Evolutionary conservation across 2,888 invertebrate species (phyloP).

Genomic region (Itoplectis maculator): DNA sequence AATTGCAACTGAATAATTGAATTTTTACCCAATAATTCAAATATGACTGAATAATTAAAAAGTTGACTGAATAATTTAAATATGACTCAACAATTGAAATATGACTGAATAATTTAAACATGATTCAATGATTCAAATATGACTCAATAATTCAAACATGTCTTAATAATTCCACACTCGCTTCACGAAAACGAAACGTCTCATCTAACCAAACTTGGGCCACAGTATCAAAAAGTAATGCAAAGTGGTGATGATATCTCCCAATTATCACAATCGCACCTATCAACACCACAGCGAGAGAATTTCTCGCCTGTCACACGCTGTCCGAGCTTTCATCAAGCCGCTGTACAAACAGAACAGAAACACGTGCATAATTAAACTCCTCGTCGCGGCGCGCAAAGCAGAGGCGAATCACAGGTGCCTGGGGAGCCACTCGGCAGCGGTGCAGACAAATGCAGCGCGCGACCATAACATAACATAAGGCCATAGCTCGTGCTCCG

Average conservation of each 20-base stretch:
- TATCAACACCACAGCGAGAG: slow-evolving; percentile 33
- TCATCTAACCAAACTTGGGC: neutral
- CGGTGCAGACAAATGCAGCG: slow-evolving; percentile 37
- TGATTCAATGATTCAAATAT: too few species aligned
- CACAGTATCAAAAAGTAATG: too few species aligned
- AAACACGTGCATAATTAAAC: neutral
- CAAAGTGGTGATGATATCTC: neutral
- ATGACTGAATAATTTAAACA: too few species aligned
- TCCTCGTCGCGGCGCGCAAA: slow-evolving; percentile 1
- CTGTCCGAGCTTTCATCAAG: neutral
- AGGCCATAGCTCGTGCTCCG: slow-evolving; percentile 42
- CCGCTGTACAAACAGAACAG: neutral
- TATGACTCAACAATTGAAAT: too few species aligned
- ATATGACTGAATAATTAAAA: too few species aligned
- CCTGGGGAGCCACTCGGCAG: neutral
- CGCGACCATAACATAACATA: slow-evolving; percentile 41
- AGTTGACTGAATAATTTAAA: too few species aligned
- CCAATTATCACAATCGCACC: slow-evolving; percentile 10
- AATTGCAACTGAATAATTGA: too few species aligned
- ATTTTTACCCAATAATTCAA: too few species aligned
- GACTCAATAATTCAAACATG: too few species aligned
- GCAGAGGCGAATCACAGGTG: neutral
- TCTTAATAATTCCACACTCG: too few species aligned
- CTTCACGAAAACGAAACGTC: too few species aligned
- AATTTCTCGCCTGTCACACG: slow-evolving; percentile 32